Base-by-base conservation (phyloP, 1,140 invertebrate species). In the Amphibalanus amphitrite region DNA sequence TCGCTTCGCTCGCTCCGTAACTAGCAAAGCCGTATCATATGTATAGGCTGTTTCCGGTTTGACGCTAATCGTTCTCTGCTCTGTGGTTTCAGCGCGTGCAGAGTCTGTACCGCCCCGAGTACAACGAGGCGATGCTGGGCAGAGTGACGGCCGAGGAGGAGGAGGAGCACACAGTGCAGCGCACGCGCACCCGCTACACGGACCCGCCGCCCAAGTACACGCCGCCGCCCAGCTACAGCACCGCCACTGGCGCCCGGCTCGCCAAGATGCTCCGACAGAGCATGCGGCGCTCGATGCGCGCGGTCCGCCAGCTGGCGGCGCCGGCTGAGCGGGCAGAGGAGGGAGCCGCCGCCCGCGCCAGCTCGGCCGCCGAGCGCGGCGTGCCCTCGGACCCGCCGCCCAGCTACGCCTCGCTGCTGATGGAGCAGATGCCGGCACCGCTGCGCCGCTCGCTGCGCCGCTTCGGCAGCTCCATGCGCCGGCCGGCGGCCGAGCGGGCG, bases 151-250 rank as follows among this genome's bases (percentile, higher is more conserved):
- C 75, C 13, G 76, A 74, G 30, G 69, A n/a, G n/a, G n/a, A 75
- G 10, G 79, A 76, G 40, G 76, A 78, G 0, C 78, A 17, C 76
- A 72, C 76, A 40, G 74, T 71, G 65, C 28, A 38, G 65, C 33
- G 70, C 28, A 64, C 71, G 79, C 81, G 69, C 25, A 71, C 73
- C 67, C 70, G 72, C n/a, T 75, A 72, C 74, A 72, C 73, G 77
- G 91, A 93, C 82, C 91, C 91, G 13, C 92, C 92, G 20, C 92
- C 92, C 26, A 94, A 94, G 79, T 95, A 95, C 77, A 94, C 91
- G 0, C 92, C 92, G 15, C 92, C 92, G 1, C 92, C 92, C 3
- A 92, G 90, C 28, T 95, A 94, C 77, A 91, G 90, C 6, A 94
- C 91, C 20, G 92, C 92, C 0, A 95, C 92, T 0, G 91, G 91